Evolutionary conservation across 1,140 invertebrate species (phyloP).

Genomic region (Sipha flava): DNA sequence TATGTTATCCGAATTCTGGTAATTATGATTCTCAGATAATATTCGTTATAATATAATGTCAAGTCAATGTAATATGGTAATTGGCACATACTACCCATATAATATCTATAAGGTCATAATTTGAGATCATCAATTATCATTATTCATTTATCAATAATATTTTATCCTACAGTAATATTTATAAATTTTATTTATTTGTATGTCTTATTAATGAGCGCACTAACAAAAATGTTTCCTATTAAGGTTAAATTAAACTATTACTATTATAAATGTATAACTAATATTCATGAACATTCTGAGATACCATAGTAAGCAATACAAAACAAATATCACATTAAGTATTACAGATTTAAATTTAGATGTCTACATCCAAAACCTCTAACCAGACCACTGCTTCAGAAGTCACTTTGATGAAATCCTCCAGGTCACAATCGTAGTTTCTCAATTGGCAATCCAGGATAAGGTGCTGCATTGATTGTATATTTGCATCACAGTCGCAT

Average conservation of each 20-base stretch:
- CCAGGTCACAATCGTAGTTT: background rate
- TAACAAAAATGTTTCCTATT: background rate
- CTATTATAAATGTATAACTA: background rate
- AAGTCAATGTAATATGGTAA: too few relatives aligned
- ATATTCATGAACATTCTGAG: background rate
- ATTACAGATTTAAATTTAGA: background rate
- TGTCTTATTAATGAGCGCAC: background rate
- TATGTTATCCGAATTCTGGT: too few relatives aligned
- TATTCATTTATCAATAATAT: too few relatives aligned
- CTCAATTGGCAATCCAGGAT: background rate
- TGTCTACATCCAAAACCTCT: background rate
- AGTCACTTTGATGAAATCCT: background rate
- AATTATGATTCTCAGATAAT: too few relatives aligned
- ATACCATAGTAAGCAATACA: background rate
- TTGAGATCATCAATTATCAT: too few relatives aligned
- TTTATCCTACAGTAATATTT: too few relatives aligned
- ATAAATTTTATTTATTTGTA: background rate
- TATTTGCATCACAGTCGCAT: too few relatives aligned
- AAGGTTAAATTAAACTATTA: background rate
- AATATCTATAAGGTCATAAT: too few relatives aligned
- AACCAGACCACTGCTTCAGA: background rate
- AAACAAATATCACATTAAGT: background rate
- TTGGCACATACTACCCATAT: too few relatives aligned
- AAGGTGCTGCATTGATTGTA: background rate
- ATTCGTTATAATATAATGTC: too few relatives aligned